phyloP scores from a whole-genome alignment of 2,888 invertebrate genomes.

The Halictus ligatus region DNA sequence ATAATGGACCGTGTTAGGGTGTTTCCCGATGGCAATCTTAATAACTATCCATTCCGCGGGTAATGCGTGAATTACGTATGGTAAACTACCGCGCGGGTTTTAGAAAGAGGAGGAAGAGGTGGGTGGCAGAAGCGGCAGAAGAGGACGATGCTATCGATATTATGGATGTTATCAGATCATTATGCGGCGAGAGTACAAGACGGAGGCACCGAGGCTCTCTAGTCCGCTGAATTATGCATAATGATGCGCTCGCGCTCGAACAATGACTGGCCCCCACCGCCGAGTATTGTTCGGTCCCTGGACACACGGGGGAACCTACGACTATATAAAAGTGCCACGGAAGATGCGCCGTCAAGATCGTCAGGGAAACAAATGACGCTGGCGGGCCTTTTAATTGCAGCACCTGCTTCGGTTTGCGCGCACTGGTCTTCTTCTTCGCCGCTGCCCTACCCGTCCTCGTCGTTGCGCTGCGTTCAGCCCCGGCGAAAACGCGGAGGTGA shows the following conservation, averaged over 20 bases:
- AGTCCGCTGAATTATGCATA: conserved; percentile 58
- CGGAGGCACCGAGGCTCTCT: conserved; percentile 25
- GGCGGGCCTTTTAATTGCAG: conserved; percentile 79
- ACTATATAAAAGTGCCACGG: conserved; percentile 76
- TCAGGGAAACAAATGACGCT: conserved; percentile 77
- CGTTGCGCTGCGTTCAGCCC: conserved; percentile 16
- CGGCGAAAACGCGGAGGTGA: conserved; percentile 67
- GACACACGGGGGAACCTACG: conserved; percentile 66
- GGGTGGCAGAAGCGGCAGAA: conserved; percentile 13
- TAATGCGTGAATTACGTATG: conserved; percentile 48
- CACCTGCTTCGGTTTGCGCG: conserved; percentile 74
- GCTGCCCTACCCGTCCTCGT: not conserved
- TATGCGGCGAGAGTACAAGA: conserved; percentile 37
- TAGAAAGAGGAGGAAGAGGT: conserved; percentile 37
- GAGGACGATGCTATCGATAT: conserved; percentile 63
- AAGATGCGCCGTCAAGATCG: conserved; percentile 74
- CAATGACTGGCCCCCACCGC: conserved; percentile 50
- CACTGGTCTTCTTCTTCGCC: not conserved
- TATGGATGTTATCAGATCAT: conserved; percentile 58
- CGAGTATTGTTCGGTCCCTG: conserved; percentile 40
- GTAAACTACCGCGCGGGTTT: conserved; percentile 53
- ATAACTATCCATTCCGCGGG: conserved; percentile 59
- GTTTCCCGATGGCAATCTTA: conserved; percentile 63
- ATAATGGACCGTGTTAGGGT: conserved; percentile 65
- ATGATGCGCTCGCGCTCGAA: conserved; percentile 56